Percentiles rank a stretch among this genome's conserved stretches.
Evolutionary conservation across 2,888 invertebrate genomes (phyloP).

Genomic region (Pogonocherus hispidulus): DNA sequence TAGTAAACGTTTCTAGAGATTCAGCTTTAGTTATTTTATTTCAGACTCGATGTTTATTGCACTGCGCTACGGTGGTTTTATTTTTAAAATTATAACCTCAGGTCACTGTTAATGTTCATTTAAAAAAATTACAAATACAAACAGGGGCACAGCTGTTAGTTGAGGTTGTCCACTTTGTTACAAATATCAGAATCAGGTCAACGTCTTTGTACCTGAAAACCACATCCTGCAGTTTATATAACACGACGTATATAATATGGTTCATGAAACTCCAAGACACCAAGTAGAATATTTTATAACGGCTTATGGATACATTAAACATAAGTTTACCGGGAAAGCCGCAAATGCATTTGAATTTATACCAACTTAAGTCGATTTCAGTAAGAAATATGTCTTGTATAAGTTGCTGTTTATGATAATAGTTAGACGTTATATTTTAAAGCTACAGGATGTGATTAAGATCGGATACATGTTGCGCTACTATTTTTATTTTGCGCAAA

Average conservation of each 20-base stretch:
- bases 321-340: constrained; percentile 35
- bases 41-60: too few relatives aligned
- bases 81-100: too few relatives aligned
- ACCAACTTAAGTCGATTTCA: constrained; percentile 35
- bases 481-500: neutral
- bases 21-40: too few relatives aligned
- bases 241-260: constrained; percentile 1
- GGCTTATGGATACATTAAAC: constrained; percentile 38
- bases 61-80: too few relatives aligned
- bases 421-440: constrained; percentile 32
- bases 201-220: constrained; percentile 1
- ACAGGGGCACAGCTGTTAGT: neutral
- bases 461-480: neutral
- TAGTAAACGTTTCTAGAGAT: too few relatives aligned
- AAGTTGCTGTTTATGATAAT: constrained; percentile 49
- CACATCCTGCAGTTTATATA: neutral
- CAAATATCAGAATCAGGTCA: constrained; percentile 1
- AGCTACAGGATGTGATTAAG: constrained; percentile 37
- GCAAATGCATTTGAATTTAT: constrained; percentile 37
- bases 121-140: too few relatives aligned
- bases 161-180: neutral
- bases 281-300: constrained; percentile 35
- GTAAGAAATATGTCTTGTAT: constrained; percentile 38
- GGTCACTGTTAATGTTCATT: too few relatives aligned
- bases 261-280: constrained; percentile 17